A percentile compares a stretch with the other conserved stretches of the same genome.
phyloP scores from a whole-genome alignment of 1,140 invertebrate genomes.

The Aphidius ervi region DNA sequence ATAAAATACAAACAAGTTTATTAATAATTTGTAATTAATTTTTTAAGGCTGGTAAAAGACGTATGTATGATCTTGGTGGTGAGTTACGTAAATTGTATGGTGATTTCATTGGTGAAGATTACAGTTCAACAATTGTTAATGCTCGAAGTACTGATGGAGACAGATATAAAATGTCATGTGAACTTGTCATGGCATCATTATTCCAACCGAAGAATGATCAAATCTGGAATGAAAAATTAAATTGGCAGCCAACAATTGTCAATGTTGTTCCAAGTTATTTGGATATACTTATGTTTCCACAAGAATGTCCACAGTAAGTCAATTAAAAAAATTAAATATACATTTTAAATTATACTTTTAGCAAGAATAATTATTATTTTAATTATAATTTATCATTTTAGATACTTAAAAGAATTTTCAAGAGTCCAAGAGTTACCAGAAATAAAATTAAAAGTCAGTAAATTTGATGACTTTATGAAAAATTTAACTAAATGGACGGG shows the following conservation, averaged over 20 bases:
- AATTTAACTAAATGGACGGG: slow-evolving; percentile 45
- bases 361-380: neutral
- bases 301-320: slow-evolving; percentile 31
- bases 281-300: slow-evolving; percentile 32
- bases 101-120: slow-evolving; percentile 46
- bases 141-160: slow-evolving; percentile 58
- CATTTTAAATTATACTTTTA: neutral
- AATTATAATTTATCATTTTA: slow-evolving; percentile 25
- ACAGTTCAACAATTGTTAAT: slow-evolving; percentile 45
- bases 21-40: neutral
- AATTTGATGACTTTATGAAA: slow-evolving; percentile 42
- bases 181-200: slow-evolving; percentile 41
- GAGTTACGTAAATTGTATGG: slow-evolving; percentile 45
- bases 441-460: slow-evolving; percentile 35
- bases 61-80: slow-evolving; percentile 49
- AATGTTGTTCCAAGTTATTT: slow-evolving; percentile 14
- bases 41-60: slow-evolving; percentile 45
- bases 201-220: slow-evolving; percentile 39
- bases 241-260: slow-evolving; percentile 47
- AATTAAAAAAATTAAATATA: slow-evolving; percentile 4
- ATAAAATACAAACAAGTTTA: slow-evolving; percentile 4
- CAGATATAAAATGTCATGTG: slow-evolving; percentile 55
- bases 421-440: slow-evolving; percentile 44
- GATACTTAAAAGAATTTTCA: slow-evolving; percentile 51
- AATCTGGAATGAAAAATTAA: slow-evolving; percentile 34